phyloP scores from a whole-genome alignment of 2,888 invertebrate species.

The Coenonympha glycerion region DNA sequence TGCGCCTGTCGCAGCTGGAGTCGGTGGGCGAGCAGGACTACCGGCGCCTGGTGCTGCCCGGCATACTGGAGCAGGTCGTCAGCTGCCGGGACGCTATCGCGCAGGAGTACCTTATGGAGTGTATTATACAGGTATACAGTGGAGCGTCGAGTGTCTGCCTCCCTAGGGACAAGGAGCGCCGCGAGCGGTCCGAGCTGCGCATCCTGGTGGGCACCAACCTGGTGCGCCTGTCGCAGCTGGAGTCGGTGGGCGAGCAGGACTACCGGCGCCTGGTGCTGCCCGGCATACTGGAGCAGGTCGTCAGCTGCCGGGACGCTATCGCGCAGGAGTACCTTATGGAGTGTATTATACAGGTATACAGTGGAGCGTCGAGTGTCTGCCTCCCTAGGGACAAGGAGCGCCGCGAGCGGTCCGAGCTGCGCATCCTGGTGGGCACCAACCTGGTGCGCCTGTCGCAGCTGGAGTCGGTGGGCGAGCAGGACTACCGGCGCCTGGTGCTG shows the following conservation, averaged over 20 bases:
- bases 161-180: conserved; percentile 90
- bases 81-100: conserved; percentile 98
- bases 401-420: conserved; percentile 92
- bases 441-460: conserved; percentile 96
- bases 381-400: conserved; percentile 92
- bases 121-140: conserved; percentile 97
- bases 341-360: conserved; percentile 97
- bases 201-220: conserved; percentile 99
- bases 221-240: conserved; percentile 95
- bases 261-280: conserved; percentile 94
- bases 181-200: conserved; percentile 94
- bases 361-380: no score
- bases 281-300: conserved; percentile 97
- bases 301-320: conserved; percentile 97
- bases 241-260: conserved; percentile 93
- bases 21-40: conserved; percentile 94
- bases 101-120: conserved; percentile 99
- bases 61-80: conserved; percentile 98
- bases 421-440: conserved; percentile 98
- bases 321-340: conserved; percentile 99
- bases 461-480: conserved; percentile 93
- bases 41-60: conserved; percentile 92
- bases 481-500: conserved; percentile 92
- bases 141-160: no score
- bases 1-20: conserved; percentile 96